phyloP scores from a whole-genome alignment of 37 sponge, comb jelly and placozoan species.

The Axinella damicornis region DNA sequence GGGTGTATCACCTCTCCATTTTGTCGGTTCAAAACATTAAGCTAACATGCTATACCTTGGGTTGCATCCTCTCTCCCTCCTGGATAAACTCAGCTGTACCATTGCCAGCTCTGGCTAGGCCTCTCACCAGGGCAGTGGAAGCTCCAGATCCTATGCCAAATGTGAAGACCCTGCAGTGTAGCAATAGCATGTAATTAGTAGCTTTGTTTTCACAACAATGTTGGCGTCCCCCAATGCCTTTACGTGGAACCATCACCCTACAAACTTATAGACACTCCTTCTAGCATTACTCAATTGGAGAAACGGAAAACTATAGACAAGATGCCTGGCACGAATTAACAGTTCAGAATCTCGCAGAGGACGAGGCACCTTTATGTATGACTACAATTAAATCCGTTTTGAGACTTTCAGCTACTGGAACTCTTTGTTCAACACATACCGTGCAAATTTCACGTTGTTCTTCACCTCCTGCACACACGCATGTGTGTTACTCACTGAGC shows the following conservation, averaged over 20 bases:
- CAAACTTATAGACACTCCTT: too few species aligned
- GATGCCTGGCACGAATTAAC: too few species aligned
- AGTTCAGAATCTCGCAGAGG: too few species aligned
- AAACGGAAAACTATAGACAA: too few species aligned
- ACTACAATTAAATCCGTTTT: too few species aligned
- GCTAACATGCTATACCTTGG: conserved; percentile 74
- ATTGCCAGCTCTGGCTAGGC: conserved; percentile 74
- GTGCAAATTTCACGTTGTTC: conserved; percentile 50
- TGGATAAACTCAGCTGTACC: conserved; percentile 71
- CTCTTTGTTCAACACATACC: conserved; percentile 9
- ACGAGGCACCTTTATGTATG: too few species aligned
- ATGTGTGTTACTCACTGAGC: conserved; percentile 65
- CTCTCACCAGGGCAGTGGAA: conserved; percentile 70
- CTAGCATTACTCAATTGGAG: too few species aligned
- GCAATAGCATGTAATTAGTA: neutral
- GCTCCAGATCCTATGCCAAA: conserved; percentile 83
- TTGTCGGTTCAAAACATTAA: too few species aligned
- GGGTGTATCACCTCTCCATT: neutral
- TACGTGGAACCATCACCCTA: too few species aligned
- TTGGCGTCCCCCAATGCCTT: too few species aligned
- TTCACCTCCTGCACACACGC: conserved; percentile 42
- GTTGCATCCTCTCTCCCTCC: conserved; percentile 70
- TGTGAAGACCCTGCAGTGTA: conserved; percentile 67
- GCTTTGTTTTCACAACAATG: too few species aligned
- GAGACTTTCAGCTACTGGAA: neutral